phyloP scores from a whole-genome alignment of 1,140 invertebrate species.

The Drosophila gunungcola region DNA sequence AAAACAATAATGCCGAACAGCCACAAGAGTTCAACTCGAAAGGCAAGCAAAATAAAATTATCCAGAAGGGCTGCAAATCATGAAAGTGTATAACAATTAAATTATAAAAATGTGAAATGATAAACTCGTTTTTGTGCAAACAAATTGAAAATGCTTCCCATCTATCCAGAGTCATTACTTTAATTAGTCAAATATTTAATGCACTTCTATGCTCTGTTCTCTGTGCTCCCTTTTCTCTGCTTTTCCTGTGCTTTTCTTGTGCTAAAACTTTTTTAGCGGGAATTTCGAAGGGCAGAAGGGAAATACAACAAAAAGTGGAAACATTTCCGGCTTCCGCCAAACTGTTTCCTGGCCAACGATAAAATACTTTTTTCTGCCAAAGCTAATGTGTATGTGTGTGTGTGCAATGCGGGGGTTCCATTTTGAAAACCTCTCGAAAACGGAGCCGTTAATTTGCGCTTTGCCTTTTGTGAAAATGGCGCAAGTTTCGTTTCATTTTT shows the following conservation, averaged over 20 bases:
- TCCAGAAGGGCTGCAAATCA: constrained; percentile 1
- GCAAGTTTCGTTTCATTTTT: constrained; percentile 49
- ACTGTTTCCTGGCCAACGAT: constrained; percentile 83
- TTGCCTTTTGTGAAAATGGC: constrained; percentile 70
- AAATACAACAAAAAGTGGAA: constrained; percentile 65
- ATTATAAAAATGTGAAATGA: constrained; percentile 27
- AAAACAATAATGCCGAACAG: constrained; percentile 7
- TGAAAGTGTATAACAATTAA: constrained; percentile 12
- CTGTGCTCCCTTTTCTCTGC: not conserved
- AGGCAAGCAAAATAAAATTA: constrained; percentile 33
- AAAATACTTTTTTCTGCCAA: constrained; percentile 80
- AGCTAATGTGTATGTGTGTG: constrained; percentile 56
- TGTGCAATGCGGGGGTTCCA: constrained; percentile 14
- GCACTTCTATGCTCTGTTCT: constrained; percentile 42
- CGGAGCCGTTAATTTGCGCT: constrained; percentile 75
- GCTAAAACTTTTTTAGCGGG: constrained; percentile 43
- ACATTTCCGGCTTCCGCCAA: constrained; percentile 81
- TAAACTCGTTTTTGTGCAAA: constrained; percentile 44
- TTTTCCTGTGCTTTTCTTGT: not conserved
- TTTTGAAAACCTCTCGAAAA: constrained; percentile 49
- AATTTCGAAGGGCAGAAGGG: constrained; percentile 24
- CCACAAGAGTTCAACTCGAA: constrained; percentile 15
- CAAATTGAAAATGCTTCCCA: constrained; percentile 64
- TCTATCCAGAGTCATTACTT: constrained; percentile 70
- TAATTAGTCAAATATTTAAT: constrained; percentile 81